These are phyloP conservation scores for Tragelaphus imberbis DNA, from an alignment of 2,113 vertebrate genomes.

Conservation along the genomic window DNA sequence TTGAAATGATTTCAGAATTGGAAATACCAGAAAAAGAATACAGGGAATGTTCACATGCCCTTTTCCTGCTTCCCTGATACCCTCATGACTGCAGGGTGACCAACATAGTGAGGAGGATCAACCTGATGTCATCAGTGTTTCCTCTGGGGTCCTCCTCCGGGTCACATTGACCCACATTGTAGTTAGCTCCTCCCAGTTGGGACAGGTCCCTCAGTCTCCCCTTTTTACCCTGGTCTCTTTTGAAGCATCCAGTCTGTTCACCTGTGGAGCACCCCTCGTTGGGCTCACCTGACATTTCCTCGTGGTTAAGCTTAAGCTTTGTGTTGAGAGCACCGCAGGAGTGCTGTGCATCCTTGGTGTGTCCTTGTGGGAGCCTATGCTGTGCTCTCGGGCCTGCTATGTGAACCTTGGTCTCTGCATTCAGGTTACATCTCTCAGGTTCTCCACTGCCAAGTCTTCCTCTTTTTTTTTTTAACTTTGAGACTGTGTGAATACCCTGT, in stretches of 20 bases:
- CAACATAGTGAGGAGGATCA: neutral
- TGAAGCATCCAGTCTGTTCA: neutral
- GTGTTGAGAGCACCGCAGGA: neutral
- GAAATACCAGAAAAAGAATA: neutral
- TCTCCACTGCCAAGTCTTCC: neutral
- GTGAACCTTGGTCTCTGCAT: neutral
- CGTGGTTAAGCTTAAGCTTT: neutral
- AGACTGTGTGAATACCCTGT: neutral
- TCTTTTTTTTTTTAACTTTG: neutral
- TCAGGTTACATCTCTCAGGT: neutral
- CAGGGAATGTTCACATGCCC: neutral
- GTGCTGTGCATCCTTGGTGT: neutral
- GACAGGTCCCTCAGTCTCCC: neutral
- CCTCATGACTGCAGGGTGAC: neutral
- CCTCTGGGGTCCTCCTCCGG: neutral
- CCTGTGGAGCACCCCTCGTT: neutral
- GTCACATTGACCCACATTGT: neutral
- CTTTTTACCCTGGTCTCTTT: neutral
- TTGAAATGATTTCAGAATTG: neutral
- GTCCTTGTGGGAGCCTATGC: neutral
- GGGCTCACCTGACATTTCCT: neutral
- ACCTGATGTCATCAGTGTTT: neutral
- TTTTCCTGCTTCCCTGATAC: neutral
- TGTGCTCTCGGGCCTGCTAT: neutral
- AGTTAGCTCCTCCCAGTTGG: neutral